A percentile compares a stretch with the other conserved stretches of the same genome.
Evolutionary conservation across 2,113 vertebrate species (phyloP).

Genomic region (Hiodon tergisus): DNA sequence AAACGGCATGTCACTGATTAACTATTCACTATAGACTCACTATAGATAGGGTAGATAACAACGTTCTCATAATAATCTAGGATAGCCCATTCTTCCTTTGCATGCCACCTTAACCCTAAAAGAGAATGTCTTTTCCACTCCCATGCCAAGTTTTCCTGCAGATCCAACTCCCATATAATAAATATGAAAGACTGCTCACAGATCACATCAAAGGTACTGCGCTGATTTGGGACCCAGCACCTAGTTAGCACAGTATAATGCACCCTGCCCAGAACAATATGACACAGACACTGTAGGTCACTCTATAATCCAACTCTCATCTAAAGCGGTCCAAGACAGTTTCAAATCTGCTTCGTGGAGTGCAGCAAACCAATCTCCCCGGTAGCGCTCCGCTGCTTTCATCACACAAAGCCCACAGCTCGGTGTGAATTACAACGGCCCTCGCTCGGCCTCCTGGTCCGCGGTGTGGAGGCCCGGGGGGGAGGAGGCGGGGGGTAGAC

Average conservation of each 20-base stretch:
- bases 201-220: slow-evolving; percentile 69
- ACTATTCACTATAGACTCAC: too few species aligned
- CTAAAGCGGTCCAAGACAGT: slow-evolving; percentile 88
- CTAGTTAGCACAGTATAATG: slow-evolving; percentile 90
- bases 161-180: slow-evolving; percentile 60
- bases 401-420: slow-evolving; percentile 85
- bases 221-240: slow-evolving; percentile 75
- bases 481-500: slow-evolving; percentile 28
- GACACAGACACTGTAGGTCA: slow-evolving; percentile 95
- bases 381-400: slow-evolving; percentile 81
- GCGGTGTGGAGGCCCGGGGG: slow-evolving; percentile 54
- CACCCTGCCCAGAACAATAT: slow-evolving; percentile 92
- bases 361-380: slow-evolving; percentile 90
- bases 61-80: too few species aligned
- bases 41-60: too few species aligned
- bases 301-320: slow-evolving; percentile 96
- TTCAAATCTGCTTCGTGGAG: slow-evolving; percentile 88
- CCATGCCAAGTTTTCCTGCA: slow-evolving; percentile 53
- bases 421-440: slow-evolving; percentile 97
- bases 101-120: slow-evolving; percentile 2
- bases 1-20: too few species aligned
- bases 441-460: slow-evolving; percentile 75
- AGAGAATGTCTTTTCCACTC: slow-evolving; percentile 32
- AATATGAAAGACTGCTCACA: slow-evolving; percentile 74
- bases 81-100: not conserved